Evolutionary conservation across 2,113 vertebrate species (phyloP).

Genomic region (Tachuris rubrigastra): DNA sequence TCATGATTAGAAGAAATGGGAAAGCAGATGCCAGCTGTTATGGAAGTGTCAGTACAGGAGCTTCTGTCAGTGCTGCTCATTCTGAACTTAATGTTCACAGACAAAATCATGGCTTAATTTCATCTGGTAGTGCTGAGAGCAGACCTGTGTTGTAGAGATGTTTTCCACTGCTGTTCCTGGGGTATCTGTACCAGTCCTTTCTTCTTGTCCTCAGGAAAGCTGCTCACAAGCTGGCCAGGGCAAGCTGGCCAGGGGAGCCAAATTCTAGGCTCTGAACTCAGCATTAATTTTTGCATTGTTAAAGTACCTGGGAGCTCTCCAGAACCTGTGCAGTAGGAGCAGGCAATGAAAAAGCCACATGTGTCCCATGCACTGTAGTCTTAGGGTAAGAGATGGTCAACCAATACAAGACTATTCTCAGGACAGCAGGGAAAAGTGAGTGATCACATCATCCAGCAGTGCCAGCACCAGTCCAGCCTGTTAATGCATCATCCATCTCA

Average conservation of each 20-base stretch:
- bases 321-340: background rate
- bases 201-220: background rate
- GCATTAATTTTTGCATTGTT: background rate
- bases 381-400: background rate
- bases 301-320: background rate
- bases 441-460: fast-evolving
- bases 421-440: background rate
- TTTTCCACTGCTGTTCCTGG: background rate
- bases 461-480: background rate
- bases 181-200: background rate
- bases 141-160: background rate
- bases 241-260: background rate
- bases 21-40: background rate
- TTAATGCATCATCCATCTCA: fast-evolving
- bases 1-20: background rate
- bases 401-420: background rate
- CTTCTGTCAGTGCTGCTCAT: background rate
- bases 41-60: background rate
- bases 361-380: background rate
- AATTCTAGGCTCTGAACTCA: background rate
- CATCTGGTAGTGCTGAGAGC: background rate
- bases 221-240: no score
- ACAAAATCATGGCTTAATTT: background rate
- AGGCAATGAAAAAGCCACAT: background rate
- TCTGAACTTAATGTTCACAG: background rate